These are phyloP conservation scores for Salmo trutta DNA, from an alignment of 2,797 vertebrate species.

Conservation along the genomic window DNA sequence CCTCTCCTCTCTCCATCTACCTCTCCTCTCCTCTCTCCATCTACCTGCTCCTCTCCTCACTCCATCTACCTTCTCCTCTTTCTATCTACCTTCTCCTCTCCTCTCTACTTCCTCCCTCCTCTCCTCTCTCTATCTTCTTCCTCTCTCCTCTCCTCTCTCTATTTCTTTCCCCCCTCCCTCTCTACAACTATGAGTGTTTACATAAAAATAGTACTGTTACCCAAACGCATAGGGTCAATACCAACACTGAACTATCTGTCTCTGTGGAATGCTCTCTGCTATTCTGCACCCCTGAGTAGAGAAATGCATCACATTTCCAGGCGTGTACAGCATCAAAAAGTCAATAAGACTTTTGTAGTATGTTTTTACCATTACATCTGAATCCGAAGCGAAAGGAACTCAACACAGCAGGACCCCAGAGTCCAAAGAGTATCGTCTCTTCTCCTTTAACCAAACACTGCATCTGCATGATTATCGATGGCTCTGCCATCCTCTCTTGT, in stretches of 20 bases:
- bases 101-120: background rate
- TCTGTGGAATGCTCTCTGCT: background rate
- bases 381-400: no score
- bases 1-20: slow-evolving; percentile 1
- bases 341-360: no score
- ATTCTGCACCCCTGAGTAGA: background rate
- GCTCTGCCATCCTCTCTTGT: background rate
- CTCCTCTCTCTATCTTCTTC: background rate
- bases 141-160: no score
- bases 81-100: no score
- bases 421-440: background rate
- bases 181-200: no score
- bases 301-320: background rate
- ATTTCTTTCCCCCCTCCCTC: no score
- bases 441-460: background rate
- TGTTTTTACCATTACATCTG: no score
- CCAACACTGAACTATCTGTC: background rate
- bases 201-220: background rate
- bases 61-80: no score
- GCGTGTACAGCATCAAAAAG: no score
- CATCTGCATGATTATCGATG: background rate
- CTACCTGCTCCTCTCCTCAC: background rate
- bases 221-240: background rate
- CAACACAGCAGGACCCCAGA: no score
- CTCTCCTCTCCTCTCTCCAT: background rate